Base-by-base conservation (phyloP, 2,797 vertebrate genomes). In the Fringilla coelebs region DNA sequence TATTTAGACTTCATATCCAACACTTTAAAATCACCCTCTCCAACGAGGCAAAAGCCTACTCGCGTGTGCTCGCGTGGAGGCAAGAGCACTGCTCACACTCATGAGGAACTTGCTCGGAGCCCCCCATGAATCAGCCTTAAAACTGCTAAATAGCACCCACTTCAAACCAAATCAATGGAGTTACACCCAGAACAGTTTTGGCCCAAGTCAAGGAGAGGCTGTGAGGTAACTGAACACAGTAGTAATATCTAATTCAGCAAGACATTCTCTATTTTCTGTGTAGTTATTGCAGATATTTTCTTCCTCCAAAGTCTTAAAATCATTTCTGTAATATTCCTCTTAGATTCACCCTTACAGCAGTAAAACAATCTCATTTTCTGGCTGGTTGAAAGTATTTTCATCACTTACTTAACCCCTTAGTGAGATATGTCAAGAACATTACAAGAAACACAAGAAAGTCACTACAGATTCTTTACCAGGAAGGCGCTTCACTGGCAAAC, bases 1-100 rank as follows among this genome's bases (percentile, higher is more conserved):
- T 89, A 94, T 10, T 16, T 86, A 97, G 95, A 97, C 94, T 96
- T 96, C 95, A 96, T 25, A 74, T 22, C 95, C 95, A 96, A 97
- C 92, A 97, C 84, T 95, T 76, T 82, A 95, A 91, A 96, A 94
- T 34, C 85, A 95, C 11, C 55, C 81, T 92, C 16, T 86, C 17
- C 67, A 95, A 94, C 3, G 93, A 93, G 83, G 89, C 38, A 92
- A 66, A 90, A 57, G 10, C 29, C 85, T 88, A 45, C 19, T 28
- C 7, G 36, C 34, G 55, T 2, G 82, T 76, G 89, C 58, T 43
- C 14, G 70, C 62, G 73, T 0, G 68, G 57, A 58, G 91, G 29
- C 66, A 84, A 32, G 5, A 80, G 80, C 60, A 79, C 66, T 32
- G 38, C 26, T 67, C 74, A 90, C 67, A 78, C 62, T 4, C 85